Conservation (phyloP, 2,888 invertebrate genomes). For the Eurytoma adleriae region DNA sequence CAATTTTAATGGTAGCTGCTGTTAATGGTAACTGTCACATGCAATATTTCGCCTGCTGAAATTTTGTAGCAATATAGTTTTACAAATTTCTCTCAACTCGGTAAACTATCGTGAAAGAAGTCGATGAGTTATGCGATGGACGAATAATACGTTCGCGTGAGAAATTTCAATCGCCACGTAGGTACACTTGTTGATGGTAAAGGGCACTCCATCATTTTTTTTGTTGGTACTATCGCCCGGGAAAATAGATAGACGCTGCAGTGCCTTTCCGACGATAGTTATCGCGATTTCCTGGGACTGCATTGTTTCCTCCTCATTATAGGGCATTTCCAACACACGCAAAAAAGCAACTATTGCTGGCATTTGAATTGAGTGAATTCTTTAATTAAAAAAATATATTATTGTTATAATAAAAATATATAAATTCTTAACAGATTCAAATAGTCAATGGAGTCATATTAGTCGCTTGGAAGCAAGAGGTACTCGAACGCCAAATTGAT, state of each 20-base stretch:
- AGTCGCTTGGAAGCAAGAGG: constrained; percentile 91
- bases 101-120: too few species aligned
- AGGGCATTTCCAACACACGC: not conserved
- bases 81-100: too few species aligned
- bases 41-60: too few species aligned
- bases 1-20: too few species aligned
- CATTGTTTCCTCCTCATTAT: not conserved
- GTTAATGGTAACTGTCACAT: too few species aligned
- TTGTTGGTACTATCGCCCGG: not conserved
- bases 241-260: not conserved
- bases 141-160: not conserved
- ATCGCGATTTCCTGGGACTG: not conserved
- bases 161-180: constrained; percentile 16
- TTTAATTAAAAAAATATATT: not conserved
- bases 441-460: constrained; percentile 91
- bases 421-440: constrained; percentile 84
- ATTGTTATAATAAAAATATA: not conserved
- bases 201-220: constrained; percentile 15
- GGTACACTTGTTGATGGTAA: constrained; percentile 26
- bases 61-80: too few species aligned
- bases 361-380: not conserved
- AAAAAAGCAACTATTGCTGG: not conserved
- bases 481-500: constrained; percentile 92
- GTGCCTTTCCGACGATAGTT: not conserved
- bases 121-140: not conserved